These are phyloP conservation scores for Drosophila sproati DNA, from an alignment of 1,140 invertebrate species.

Conservation along the genomic window DNA sequence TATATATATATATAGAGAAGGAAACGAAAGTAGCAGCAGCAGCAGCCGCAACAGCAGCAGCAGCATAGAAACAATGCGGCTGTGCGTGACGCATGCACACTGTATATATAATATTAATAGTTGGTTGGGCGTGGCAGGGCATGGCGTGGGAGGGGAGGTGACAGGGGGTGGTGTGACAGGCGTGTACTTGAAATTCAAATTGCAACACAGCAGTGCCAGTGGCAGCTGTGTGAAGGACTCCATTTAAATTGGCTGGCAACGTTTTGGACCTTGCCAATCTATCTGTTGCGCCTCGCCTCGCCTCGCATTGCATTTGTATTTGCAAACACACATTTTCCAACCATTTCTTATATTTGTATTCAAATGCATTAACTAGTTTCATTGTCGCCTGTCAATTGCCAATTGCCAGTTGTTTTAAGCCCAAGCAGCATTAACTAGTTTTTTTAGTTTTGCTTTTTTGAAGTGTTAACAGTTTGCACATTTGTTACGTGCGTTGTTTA, in stretches of 20 bases:
- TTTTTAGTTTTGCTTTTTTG: neutral
- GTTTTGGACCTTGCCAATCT: too few relatives aligned
- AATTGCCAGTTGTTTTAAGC: too few relatives aligned
- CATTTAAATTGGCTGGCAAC: too few relatives aligned
- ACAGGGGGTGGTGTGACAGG: constrained; percentile 6
- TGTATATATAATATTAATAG: constrained; percentile 16
- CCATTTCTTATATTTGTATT: too few relatives aligned
- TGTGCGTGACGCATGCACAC: constrained; percentile 39
- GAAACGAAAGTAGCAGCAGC: neutral
- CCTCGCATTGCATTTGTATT: too few relatives aligned
- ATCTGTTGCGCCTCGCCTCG: too few relatives aligned
- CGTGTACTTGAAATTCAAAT: constrained; percentile 75
- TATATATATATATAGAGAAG: neutral
- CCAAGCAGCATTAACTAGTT: neutral
- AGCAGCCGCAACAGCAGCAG: neutral
- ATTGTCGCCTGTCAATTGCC: too few relatives aligned
- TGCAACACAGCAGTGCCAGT: constrained; percentile 53
- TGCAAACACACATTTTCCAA: too few relatives aligned
- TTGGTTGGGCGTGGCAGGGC: neutral
- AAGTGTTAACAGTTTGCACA: constrained; percentile 3
- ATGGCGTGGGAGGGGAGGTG: neutral
- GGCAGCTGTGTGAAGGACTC: neutral
- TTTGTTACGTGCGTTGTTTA: constrained; percentile 27
- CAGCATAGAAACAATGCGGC: constrained; percentile 35
- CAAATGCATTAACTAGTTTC: too few relatives aligned